Base-by-base conservation (phyloP, 2,888 invertebrate species). In the Allygus modestus region DNA sequence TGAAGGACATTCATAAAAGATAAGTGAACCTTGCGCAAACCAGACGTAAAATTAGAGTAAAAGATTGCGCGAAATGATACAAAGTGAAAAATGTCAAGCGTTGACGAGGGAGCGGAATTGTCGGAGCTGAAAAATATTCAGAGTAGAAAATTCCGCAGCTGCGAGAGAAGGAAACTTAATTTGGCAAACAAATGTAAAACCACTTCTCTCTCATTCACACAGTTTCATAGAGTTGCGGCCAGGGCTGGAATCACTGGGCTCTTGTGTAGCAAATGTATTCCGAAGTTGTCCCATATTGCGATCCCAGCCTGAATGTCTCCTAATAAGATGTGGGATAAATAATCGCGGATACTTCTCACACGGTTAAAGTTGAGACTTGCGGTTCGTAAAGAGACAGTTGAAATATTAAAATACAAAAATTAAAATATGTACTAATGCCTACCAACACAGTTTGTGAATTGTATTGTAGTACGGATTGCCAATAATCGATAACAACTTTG, bases 121-220 rank as follows among this genome's bases (percentile, higher is more conserved):
- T 51, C 51, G 51, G 51, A 58, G 58, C 23, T 58, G 69, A 33
- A 69, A 73, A 73, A 73, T 73, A 73, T 73, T 73, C 73, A 33
- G 73, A 73, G 73, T 65, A 73, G 73, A 41, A 73, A 73, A 73
- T 73, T 41, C 41, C 73, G 17, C 43, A 37, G 73, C 73, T 73
- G 73, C 73, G 43, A 17, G 23, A 41, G 73, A 41, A 73, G 73
- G 73, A 73, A 73, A 73, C 73, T 73, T 73, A 73, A 73, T 73
- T 73, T 73, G 73, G 73, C 73, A 41, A 73, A 73, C 73, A 73
- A 73, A 73, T 73, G 43, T 73, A 73, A 73, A 73, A 37, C 73
- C 73, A 73, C 73, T 73, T 73, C 41, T 37, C 43, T 73, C 73
- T 20, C 73, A 41, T 73, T 73, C 73, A 73, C 43, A 43, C 73